Percentiles rank a stretch among this genome's conserved stretches.
phyloP scores from a whole-genome alignment of 2,888 invertebrate genomes.

The Pseudoips prasinana region DNA sequence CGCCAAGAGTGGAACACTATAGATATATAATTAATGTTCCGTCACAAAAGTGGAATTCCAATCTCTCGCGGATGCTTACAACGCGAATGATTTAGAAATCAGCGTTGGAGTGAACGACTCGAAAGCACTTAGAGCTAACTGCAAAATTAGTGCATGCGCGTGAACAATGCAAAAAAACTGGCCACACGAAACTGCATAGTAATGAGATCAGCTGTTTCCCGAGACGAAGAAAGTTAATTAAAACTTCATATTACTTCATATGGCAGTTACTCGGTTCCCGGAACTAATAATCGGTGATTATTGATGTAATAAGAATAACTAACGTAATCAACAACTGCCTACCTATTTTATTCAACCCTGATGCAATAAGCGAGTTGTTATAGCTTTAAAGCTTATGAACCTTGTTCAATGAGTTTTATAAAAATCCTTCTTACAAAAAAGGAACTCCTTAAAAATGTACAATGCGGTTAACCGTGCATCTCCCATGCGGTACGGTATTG shows the following conservation, averaged over 20 bases:
- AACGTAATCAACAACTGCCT: too few relatives aligned
- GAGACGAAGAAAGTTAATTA: slow-evolving; percentile 57
- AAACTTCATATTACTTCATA: slow-evolving; percentile 47
- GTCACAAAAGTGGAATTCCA: slow-evolving; percentile 56
- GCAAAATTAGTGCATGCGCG: slow-evolving; percentile 41
- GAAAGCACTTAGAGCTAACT: slow-evolving; percentile 49
- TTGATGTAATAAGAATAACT: slow-evolving; percentile 19
- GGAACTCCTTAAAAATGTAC: too few relatives aligned
- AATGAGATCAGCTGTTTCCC: slow-evolving; percentile 67
- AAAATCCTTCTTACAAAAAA: too few relatives aligned
- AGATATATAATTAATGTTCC: slow-evolving; percentile 42
- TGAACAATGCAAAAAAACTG: slow-evolving; percentile 43
- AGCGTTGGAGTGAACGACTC: slow-evolving; percentile 53
- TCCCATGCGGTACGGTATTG: too few relatives aligned
- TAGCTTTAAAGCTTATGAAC: too few relatives aligned
- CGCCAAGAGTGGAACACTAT: too few relatives aligned
- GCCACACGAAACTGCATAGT: slow-evolving; percentile 52
- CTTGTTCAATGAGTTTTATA: too few relatives aligned
- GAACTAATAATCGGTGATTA: slow-evolving; percentile 9
- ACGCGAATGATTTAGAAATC: slow-evolving; percentile 61
- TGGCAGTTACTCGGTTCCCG: slow-evolving; percentile 10
- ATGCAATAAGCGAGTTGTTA: too few relatives aligned
- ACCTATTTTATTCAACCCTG: too few relatives aligned
- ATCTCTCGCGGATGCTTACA: slow-evolving; percentile 61
- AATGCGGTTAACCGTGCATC: too few relatives aligned